These are phyloP conservation scores for Lerista edwardsae DNA, from an alignment of 2,797 vertebrate genomes.

Conservation along the genomic window DNA sequence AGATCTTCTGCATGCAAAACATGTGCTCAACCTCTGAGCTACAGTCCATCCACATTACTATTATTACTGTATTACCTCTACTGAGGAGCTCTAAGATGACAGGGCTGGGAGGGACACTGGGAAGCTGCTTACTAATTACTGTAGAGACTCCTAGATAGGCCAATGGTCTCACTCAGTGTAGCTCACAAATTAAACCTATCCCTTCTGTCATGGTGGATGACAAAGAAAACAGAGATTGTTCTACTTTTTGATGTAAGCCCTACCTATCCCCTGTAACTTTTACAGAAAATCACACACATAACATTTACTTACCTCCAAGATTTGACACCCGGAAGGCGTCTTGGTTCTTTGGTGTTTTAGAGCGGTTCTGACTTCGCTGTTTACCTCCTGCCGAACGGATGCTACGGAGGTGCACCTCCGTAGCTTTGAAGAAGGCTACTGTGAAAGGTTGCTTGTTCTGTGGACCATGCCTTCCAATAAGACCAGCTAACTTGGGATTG, in stretches of 20 bases:
- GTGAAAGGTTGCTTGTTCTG: constrained; percentile 99
- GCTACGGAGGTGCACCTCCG: constrained; percentile 93
- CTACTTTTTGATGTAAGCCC: not conserved
- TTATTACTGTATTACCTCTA: too few relatives aligned
- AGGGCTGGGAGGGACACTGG: too few relatives aligned
- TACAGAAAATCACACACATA: constrained; percentile 9
- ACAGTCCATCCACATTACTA: too few relatives aligned
- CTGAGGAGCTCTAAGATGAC: too few relatives aligned
- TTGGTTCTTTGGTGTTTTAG: constrained; percentile 90
- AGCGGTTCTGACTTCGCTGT: constrained; percentile 90
- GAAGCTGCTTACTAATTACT: too few relatives aligned
- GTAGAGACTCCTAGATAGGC: too few relatives aligned
- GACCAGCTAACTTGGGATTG: constrained; percentile 90
- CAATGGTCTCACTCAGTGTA: too few relatives aligned
- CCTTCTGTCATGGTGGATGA: not conserved
- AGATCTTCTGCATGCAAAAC: too few relatives aligned
- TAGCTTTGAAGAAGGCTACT: constrained; percentile 98
- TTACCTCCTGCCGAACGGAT: constrained; percentile 88
- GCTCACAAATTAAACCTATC: not conserved
- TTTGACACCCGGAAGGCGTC: constrained; percentile 91
- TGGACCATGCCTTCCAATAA: constrained; percentile 91
- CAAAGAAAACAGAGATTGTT: not conserved
- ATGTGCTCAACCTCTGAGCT: too few relatives aligned
- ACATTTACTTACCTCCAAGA: constrained; percentile 84
- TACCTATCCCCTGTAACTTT: not conserved